These are phyloP conservation scores for Baronia brevicornis DNA, from an alignment of 2,888 invertebrate genomes.

Conservation along the genomic window DNA sequence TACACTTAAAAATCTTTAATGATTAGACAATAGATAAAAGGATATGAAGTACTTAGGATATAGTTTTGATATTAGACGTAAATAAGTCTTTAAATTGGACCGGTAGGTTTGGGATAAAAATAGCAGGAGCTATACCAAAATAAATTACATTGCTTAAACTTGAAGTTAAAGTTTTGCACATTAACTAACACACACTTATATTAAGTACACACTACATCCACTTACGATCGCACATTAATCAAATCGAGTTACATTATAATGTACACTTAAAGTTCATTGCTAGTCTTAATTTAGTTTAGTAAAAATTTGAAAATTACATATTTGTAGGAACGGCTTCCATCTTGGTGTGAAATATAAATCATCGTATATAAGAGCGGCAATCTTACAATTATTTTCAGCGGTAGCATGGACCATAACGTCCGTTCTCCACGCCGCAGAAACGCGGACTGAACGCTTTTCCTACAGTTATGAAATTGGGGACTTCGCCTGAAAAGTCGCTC, in stretches of 20 bases:
- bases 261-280: neutral
- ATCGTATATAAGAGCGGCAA: constrained; percentile 36
- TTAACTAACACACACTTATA: constrained; percentile 6
- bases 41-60: constrained; percentile 22
- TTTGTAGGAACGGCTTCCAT: constrained; percentile 21
- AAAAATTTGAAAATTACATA: constrained; percentile 19
- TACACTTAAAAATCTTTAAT: no score
- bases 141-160: neutral
- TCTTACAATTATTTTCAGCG: constrained; percentile 30
- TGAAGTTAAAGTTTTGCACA: constrained; percentile 4
- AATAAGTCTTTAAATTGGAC: constrained; percentile 65
- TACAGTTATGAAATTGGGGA: constrained; percentile 33
- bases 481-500: constrained; percentile 19
- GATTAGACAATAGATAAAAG: no score
- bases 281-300: constrained; percentile 4
- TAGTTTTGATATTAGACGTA: constrained; percentile 43
- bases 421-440: constrained; percentile 54
- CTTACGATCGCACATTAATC: constrained; percentile 27
- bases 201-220: constrained; percentile 23
- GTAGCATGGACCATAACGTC: constrained; percentile 35
- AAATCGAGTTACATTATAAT: constrained; percentile 12
- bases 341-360: constrained; percentile 34
- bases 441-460: constrained; percentile 64
- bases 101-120: constrained; percentile 29
- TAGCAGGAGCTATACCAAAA: neutral